Percentiles rank a stretch among this genome's conserved stretches.
phyloP scores from a whole-genome alignment of 1,140 invertebrate genomes.

The Sycophila sp. region DNA sequence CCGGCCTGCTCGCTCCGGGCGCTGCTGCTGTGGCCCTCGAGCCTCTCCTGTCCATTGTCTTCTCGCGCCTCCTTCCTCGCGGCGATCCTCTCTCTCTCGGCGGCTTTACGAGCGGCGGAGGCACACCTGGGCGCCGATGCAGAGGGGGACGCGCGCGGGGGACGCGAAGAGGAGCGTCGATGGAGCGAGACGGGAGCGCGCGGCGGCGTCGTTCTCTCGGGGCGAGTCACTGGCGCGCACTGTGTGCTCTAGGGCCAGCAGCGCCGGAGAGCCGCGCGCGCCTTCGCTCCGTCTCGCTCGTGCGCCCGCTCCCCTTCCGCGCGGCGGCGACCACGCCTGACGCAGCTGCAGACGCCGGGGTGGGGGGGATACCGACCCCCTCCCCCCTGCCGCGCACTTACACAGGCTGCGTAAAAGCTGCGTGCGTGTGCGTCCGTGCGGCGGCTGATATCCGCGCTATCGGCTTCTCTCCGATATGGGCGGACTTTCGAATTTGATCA shows the following conservation, averaged over 20 bases:
- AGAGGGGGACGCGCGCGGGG: neutral
- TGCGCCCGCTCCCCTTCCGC: neutral
- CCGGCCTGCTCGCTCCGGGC: conserved; percentile 27
- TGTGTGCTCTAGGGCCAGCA: neutral
- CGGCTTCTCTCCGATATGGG: too few species aligned
- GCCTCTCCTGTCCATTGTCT: conserved; percentile 26
- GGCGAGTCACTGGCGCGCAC: conserved; percentile 12
- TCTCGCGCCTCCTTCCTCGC: neutral
- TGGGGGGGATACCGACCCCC: conserved; percentile 31
- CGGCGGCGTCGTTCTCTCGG: neutral
- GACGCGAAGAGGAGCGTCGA: neutral
- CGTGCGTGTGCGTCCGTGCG: too few species aligned
- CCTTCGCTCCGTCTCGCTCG: conserved; percentile 1
- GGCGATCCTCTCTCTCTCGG: neutral
- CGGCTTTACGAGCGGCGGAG: neutral
- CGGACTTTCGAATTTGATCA: too few species aligned
- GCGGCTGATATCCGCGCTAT: too few species aligned
- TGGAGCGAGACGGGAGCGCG: neutral
- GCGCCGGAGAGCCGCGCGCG: neutral
- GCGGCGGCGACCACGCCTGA: conserved; percentile 57
- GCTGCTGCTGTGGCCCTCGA: neutral
- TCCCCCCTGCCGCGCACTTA: conserved; percentile 4
- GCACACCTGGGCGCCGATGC: neutral
- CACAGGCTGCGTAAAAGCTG: too few species aligned
- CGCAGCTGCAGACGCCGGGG: conserved; percentile 47